Conservation (phyloP, 1,140 invertebrate species). For the Probaryconus sp. region DNA sequence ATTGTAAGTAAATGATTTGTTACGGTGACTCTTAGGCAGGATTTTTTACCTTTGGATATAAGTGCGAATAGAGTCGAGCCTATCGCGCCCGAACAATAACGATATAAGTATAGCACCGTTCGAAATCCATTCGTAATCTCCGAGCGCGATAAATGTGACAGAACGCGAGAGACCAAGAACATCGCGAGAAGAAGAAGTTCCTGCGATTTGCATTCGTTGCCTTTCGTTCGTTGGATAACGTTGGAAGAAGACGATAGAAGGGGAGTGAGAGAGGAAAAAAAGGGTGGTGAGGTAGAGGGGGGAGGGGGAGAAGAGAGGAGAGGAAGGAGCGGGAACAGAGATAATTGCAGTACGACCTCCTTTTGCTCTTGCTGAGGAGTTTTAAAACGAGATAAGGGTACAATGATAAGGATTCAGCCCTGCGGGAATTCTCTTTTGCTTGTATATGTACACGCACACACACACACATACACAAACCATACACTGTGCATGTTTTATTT, state of each 20-base stretch:
- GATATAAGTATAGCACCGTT: slow-evolving; percentile 43
- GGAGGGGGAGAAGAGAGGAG: slow-evolving; percentile 32
- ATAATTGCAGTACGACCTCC: slow-evolving; percentile 74
- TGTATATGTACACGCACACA: slow-evolving; percentile 7
- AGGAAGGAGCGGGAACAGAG: slow-evolving; percentile 35
- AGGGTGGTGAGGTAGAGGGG: slow-evolving; percentile 32
- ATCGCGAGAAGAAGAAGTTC: slow-evolving; percentile 38
- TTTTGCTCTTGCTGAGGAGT: slow-evolving; percentile 71
- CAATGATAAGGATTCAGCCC: slow-evolving; percentile 74
- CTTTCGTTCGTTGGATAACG: no score
- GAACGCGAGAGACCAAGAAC: slow-evolving; percentile 55
- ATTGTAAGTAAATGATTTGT: no score
- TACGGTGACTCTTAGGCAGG: no score
- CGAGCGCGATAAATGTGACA: slow-evolving; percentile 54
- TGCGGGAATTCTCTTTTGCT: slow-evolving; percentile 72
- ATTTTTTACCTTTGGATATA: no score
- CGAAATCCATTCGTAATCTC: slow-evolving; percentile 54
- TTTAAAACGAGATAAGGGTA: slow-evolving; percentile 72
- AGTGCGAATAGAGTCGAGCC: no score
- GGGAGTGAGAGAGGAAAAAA: no score
- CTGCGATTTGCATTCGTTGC: slow-evolving; percentile 39
- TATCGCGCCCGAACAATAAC: no score
- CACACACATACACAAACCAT: slow-evolving; percentile 23
- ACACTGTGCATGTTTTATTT: background rate
- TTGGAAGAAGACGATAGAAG: no score